Evolutionary conservation across 92 coral and sea anemone genomes (phyloP), one percentile per base, ranked within the genome.

Genomic region (Umimayanthus kanabou): DNA sequence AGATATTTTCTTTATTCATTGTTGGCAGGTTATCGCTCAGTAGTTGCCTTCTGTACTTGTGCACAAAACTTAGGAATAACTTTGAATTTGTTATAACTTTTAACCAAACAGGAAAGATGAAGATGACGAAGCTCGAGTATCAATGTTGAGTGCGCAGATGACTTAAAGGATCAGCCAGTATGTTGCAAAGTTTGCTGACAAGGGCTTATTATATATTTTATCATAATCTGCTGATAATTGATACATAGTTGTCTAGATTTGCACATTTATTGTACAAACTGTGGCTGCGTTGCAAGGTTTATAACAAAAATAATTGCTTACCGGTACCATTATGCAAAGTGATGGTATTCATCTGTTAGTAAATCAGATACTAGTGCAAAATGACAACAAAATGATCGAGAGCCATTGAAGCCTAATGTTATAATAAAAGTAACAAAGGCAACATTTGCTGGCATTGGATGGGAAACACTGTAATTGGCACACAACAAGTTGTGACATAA

Each of bases 91-190:
- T 33, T 61, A 61, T 61, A 3, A 61, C 20, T 20, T 20, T 72
- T 53, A 8, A 55, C 61, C 43, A 29, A 57, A 45, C 79, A 65
- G 92, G 88, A 85, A 73, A 23, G 98, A 94, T 61, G 86, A 89
- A 69, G 98, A 94, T 78, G 98, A 94, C 45, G 98, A 94, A 87
- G 98, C 98, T 26, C 92, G 91, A 25, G 98, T 94, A 13, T 92
- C 98, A 5, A 92, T 94, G 84, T 91, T 94, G 40, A 94, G 93
- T 74, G 91, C 95, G 40, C 88, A 78, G 77, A 87, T 75, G 80
- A 85, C 53, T 14, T 85, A 65, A 75, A 57, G 73, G n/a, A n/a
- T 22, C 9, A 25, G 45, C 47, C 55, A 29, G 33, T 57, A 39
- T 25, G 26, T 13, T 15, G 22, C 2, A 4, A 14, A 53, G 53